Evolutionary conservation across 2,888 invertebrate genomes (phyloP).

Genomic region (Ecdyonurus torrentis): DNA sequence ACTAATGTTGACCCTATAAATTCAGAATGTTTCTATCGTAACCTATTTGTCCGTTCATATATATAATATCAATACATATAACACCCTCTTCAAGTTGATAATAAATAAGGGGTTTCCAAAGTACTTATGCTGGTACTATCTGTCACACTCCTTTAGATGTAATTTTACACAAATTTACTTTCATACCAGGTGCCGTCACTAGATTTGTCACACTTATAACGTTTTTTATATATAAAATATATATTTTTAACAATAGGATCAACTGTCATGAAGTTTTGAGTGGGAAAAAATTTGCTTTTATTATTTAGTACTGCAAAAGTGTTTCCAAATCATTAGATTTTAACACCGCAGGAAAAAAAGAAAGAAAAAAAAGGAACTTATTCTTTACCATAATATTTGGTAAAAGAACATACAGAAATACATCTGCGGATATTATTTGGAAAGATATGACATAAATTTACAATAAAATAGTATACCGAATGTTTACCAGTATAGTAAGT

Average conservation of each 20-base stretch:
- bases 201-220: background rate
- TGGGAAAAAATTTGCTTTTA: background rate
- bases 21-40: too few relatives aligned
- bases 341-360: background rate
- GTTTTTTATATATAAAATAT: background rate
- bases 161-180: background rate
- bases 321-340: background rate
- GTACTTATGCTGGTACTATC: background rate
- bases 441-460: too few relatives aligned
- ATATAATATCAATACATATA: background rate
- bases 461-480: too few relatives aligned
- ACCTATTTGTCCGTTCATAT: background rate
- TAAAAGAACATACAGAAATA: background rate
- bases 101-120: background rate
- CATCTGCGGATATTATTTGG: background rate
- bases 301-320: background rate
- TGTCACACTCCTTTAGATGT: background rate
- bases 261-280: background rate
- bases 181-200: background rate
- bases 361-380: background rate
- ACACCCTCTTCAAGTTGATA: background rate
- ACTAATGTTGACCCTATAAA: background rate
- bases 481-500: too few relatives aligned
- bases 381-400: background rate
- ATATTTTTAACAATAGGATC: background rate